Base-by-base conservation (phyloP, 53 echinoderm and acorn worm species). In the Actinopyga echinites region DNA sequence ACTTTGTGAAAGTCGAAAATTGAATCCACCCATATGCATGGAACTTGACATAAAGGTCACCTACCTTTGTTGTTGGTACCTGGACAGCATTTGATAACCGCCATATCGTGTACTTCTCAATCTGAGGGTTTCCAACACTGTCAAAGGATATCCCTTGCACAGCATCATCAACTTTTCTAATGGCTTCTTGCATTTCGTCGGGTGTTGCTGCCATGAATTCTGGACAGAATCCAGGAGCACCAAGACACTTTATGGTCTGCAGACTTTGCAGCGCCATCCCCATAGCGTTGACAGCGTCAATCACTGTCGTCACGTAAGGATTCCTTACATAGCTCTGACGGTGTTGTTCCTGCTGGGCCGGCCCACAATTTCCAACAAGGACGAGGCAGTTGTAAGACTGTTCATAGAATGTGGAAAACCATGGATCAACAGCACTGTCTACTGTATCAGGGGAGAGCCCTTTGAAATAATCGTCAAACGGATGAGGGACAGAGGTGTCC, bases 331-430 rank as follows among this genome's bases (percentile, higher is more conserved):
- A 93, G 42, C 19, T 75, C 49, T 68, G 40, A 7, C 2, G 44
- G 57, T 86, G 88, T 20, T 83, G 73, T 8, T 57, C 57, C 53
- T 30, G 75, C 1, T 93, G 88, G 30, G 32, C 35, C 1, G 55
- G 24, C 10, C 83, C 82, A 24, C 93, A 93, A 32, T 23, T 23
- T 33, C 7, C 7, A 34, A 38, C 49, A 2, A 6, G 3, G 8
- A 91, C 74, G 30, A 55, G 71, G 30, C 91, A 91, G 15, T 65
- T 28, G 53, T 88, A 91, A 19, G 84, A 56, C 31, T 62, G 36
- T 54, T 89, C 85, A 84, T 89, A 92, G 43, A 86, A 93, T 6
- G 91, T 82, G 15, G 5, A 20, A 42, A 95, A 95, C 95, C 95
- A 95, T 8, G 91, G 84, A 80, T 95, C 82, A 0, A 69, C 83